A percentile compares a stretch with the other conserved stretches of the same genome.
Evolutionary conservation across 2,888 invertebrate genomes (phyloP).

Genomic region (Furcula furcula): DNA sequence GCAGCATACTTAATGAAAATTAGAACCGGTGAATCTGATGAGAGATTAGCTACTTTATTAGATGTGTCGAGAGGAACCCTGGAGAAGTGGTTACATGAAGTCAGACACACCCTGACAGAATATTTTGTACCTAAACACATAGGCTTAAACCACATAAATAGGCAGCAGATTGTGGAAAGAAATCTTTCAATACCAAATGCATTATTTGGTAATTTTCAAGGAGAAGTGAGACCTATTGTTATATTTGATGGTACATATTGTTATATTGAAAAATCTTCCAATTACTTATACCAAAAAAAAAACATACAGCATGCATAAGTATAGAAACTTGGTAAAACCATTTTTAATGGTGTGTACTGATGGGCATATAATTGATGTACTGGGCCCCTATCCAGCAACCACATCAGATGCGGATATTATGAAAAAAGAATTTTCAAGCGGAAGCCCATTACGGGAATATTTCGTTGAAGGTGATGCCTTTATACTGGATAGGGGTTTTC

Average conservation of each 20-base stretch:
- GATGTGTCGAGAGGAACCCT: conserved; percentile 2
- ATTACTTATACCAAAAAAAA: conserved; percentile 4
- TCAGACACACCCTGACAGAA: conserved; percentile 1
- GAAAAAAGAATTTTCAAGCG: neutral
- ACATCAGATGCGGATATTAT: conserved; percentile 1
- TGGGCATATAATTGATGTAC: conserved; percentile 8
- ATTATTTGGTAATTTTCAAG: conserved; percentile 2
- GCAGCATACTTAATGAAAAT: conserved; percentile 4
- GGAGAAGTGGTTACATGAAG: conserved; percentile 4
- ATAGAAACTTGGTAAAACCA: conserved; percentile 4
- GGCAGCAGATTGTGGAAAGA: conserved; percentile 1
- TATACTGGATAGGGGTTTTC: neutral
- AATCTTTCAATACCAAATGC: conserved; percentile 5
- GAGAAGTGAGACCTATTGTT: conserved; percentile 3
- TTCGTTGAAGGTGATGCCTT: neutral
- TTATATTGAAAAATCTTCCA: conserved; percentile 2
- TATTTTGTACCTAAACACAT: conserved; percentile 4
- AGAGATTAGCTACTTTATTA: conserved; percentile 5
- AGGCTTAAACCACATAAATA: neutral
- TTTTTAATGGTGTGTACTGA: conserved; percentile 3
- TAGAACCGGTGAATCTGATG: conserved; percentile 3
- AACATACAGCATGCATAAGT: conserved; percentile 6
- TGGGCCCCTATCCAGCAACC: conserved; percentile 9
- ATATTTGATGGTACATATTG: conserved; percentile 9
- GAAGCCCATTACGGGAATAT: neutral